These are phyloP conservation scores for Pelochelys cantorii DNA, from an alignment of 2,797 vertebrate genomes.

Conservation along the genomic window DNA sequence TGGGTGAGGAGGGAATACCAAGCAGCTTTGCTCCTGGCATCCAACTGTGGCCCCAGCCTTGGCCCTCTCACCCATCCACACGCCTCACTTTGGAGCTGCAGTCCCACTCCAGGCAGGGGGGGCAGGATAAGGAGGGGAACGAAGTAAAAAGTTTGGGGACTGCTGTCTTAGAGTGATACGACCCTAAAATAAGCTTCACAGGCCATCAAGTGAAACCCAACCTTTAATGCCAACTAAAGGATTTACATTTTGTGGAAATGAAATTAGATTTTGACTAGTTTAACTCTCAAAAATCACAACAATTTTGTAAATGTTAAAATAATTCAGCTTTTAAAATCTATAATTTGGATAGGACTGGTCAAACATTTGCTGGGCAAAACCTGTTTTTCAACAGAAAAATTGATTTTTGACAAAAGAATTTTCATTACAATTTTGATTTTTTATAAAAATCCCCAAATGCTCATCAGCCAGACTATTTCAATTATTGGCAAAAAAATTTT, in stretches of 20 bases:
- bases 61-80: no score
- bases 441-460: rapidly evolving
- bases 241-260: neutral
- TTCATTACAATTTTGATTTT: rapidly evolving
- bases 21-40: no score
- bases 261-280: neutral
- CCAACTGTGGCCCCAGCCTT: no score
- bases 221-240: neutral
- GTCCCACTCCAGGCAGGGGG: no score
- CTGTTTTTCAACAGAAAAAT: neutral
- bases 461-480: neutral
- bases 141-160: no score
- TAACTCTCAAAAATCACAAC: neutral
- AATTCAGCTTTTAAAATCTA: neutral
- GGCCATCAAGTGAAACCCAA: neutral
- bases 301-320: neutral
- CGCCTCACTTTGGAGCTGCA: neutral
- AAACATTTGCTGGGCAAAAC: neutral
- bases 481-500: neutral
- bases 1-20: no score
- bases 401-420: neutral
- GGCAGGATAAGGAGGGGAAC: no score
- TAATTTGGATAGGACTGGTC: neutral
- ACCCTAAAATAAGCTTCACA: neutral
- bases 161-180: neutral